Base-by-base conservation (phyloP, 1,140 invertebrate species). In the Rhyzopertha dominica region DNA sequence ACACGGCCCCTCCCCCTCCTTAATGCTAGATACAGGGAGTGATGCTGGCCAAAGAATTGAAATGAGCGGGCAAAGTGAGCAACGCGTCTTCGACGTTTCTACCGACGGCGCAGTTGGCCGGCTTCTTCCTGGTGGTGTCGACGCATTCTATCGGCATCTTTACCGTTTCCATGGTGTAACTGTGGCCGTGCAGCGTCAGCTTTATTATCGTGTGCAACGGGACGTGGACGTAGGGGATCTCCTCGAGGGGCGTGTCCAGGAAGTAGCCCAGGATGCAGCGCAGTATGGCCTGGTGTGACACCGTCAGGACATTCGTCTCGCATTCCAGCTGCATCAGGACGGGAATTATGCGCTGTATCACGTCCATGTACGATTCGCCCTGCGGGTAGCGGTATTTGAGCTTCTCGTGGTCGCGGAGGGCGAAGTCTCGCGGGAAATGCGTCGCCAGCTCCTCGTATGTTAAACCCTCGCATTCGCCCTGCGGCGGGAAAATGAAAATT, bases 381-480 rank as follows among this genome's bases (percentile, higher is more conserved):
- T 85, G 87, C 0, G 90, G 90, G 69, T 95, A 95, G 26, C 92
- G 79, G 68, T 95, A 96, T 51, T 85, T 83, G 39, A 93, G 77
- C 69, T 96, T 96, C 65, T 95, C 89, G 56, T 89, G 81, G 68
- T 95, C 90, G 9, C 93, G 74, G 71, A 86, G 81, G 1, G 89
- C 88, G 68, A 95, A 91, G 67, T 95, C 92, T 60, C 87, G 82
- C 1, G 91, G 91, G 74, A 87, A 92, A 32, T 81, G 79, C 43
- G 85, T 82, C 53, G 91, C 85, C 70, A 96, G 92, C 67, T 95
- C 92, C 67, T 95, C 90, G 65, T 95, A 96, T 0, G 90, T 92
- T 51, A 95, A 75, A 12, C 86, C 87, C 69, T 95, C 92, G 71
- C 91, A 95, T 32, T 93, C 87, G 31, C 93, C 91, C 85, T 88